Base-by-base conservation (phyloP, 92 coral and sea anemone genomes). In the Umimayanthus chanpuru region DNA sequence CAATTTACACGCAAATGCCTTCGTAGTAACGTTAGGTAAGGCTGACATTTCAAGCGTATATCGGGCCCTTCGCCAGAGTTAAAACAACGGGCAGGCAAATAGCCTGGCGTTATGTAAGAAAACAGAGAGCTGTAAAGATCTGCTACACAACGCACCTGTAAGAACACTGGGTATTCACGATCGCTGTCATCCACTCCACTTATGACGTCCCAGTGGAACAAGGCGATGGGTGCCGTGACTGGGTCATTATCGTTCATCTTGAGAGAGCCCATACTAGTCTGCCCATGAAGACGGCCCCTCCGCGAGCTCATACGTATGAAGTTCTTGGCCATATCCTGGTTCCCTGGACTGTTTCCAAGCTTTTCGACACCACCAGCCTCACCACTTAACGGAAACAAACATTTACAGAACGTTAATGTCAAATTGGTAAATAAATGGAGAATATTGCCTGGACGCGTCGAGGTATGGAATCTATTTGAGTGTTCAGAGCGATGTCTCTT, bases 151-250 rank as follows among this genome's bases (percentile, higher is more conserved):
- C 84, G 68, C 76, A 93, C 91, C 91, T 91, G 90, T 53, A 94
- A 81, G 67, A 90, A 94, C 39, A 97, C 99, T 1, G 99, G 99
- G 88, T 92, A 97, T 73, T 97, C 99, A 47, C 91, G 87, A 50
- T 96, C 99, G 41, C 88, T 90, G 25, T 95, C 99, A 64, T 93
- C 98, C 5, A 93, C 93, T 72, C 97, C 97, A 78, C 96, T 92
- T 71, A 95, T 89, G 71, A 93, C 94, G 84, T 97, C 99, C 98
- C 98, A 97, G 86, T 97, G 99, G 88, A 97, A 97, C 91, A 97
- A 78, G 40, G 93, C 92, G 38, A 91, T 91, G 21, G 99, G 99
- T 23, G 78, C 79, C 16, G 96, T 89, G 71, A 97, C 92, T 2
- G 99, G 94, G 66, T 97, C 99, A 50, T 88, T 94, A 67, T 91